Evolutionary conservation across 1,140 invertebrate species (phyloP), one percentile per base, ranked within the genome.

Genomic region (Cepaea nemoralis): DNA sequence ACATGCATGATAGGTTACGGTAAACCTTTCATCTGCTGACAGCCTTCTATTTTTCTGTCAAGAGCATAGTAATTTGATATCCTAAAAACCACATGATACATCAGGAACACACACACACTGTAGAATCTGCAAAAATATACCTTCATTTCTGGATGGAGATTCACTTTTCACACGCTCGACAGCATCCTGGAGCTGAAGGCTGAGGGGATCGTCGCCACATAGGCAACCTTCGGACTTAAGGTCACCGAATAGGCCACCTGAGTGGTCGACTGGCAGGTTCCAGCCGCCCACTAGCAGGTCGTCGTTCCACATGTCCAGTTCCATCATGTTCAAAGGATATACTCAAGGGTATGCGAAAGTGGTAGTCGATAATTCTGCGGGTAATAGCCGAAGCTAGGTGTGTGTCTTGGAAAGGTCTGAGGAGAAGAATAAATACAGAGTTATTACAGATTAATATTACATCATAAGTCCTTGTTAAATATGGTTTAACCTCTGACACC

Each of bases 301-400:
- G 31, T 82, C 80, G 74, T 86, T 85, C 86, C 86, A 82, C 35
- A 69, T 79, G 45, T 77, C 37, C 42, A 84, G 35, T 48, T 77
- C 76, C 70, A 78, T 80, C 39, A 70, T 81, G 50, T 75, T 80
- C 63, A 33, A 82, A 27, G 16, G 19, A 31, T 45, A 59, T 35
- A n/a, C 55, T 40, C 24, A 70, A 80, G 42, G 39, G 40, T 39
- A 45, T 79, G 70, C 42, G 63, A 66, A 27, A 39, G 39, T 5
- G 31, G 8, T 42, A 69, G 37, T 77, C 42, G n/a, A 66, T 59
- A n/a, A 63, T 66, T 37, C 19, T 33, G 42, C 37, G 59, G 75
- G 39, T 66, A 33, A 83, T 70, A 67, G 76, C n/a, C 69, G 74
- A 66, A 39, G 77, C 81, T 80, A 83, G 83, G 83, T 77, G 48